A percentile compares a stretch with the other conserved stretches of the same genome.
phyloP scores from a whole-genome alignment of 2,797 vertebrate species.

The Alauda arvensis region DNA sequence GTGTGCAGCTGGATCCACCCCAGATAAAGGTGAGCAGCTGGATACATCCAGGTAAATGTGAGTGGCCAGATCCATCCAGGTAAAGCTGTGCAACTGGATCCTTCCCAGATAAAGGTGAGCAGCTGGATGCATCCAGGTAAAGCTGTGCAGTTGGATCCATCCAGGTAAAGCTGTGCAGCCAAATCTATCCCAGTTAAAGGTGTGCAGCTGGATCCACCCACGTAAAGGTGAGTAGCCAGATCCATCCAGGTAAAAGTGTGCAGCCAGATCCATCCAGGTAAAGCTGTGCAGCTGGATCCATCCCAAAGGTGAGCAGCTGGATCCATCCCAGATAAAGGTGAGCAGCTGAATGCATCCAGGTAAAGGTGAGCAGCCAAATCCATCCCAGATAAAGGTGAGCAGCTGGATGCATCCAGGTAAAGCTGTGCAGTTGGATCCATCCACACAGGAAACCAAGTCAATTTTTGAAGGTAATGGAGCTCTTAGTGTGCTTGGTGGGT shows the following conservation, averaged over 20 bases:
- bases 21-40: neutral
- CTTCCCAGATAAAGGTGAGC: rapidly evolving
- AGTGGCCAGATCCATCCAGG: rapidly evolving
- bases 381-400: neutral
- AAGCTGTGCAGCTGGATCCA: rapidly evolving
- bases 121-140: neutral
- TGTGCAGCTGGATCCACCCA: neutral
- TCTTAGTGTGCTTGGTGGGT: neutral
- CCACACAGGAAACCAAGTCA: rapidly evolving
- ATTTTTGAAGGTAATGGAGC: neutral
- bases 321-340: neutral
- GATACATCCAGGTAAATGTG: rapidly evolving
- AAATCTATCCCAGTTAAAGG: neutral
- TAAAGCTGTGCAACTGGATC: rapidly evolving
- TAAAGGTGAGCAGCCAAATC: rapidly evolving
- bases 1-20: neutral
- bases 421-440: neutral
- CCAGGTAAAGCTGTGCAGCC: rapidly evolving
- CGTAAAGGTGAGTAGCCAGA: neutral
- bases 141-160: rapidly evolving
- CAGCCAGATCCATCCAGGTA: neutral
- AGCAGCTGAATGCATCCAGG: rapidly evolving
- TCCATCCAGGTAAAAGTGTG: neutral
- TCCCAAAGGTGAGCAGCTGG: rapidly evolving
- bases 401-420: neutral